These are phyloP conservation scores for Leucosticte australis DNA, from an alignment of 2,113 vertebrate species.

Conservation along the genomic window DNA sequence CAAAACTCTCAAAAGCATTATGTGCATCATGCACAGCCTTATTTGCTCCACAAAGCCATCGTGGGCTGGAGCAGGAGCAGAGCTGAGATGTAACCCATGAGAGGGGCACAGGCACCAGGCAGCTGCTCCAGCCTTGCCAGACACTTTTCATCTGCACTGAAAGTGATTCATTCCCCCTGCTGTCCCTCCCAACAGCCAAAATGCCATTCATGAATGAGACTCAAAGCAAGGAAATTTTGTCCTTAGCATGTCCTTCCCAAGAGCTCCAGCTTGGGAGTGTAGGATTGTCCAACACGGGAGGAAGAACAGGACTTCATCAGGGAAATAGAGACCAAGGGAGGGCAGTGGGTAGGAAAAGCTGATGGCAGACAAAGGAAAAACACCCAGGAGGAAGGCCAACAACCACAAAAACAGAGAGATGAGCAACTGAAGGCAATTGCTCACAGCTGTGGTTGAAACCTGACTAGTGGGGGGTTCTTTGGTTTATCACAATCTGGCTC, in stretches of 20 bases:
- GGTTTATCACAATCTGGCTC: neutral
- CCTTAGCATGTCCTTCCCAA: neutral
- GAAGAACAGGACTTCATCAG: neutral
- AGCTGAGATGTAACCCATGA: neutral
- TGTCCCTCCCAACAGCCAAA: neutral
- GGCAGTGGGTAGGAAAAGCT: neutral
- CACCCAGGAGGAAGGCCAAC: neutral
- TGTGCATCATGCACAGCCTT: fast-evolving
- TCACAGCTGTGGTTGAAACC: neutral
- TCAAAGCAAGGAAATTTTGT: neutral
- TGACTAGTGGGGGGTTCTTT: neutral
- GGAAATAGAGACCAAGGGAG: neutral
- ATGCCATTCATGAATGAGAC: neutral
- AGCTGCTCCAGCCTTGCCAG: neutral
- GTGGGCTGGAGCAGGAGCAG: neutral
- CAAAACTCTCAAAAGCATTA: neutral
- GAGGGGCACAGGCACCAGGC: neutral
- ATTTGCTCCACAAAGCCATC: neutral
- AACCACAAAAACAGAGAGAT: neutral
- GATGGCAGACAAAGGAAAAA: neutral
- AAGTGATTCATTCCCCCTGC: neutral
- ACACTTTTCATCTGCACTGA: neutral
- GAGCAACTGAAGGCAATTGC: neutral
- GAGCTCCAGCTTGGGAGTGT: neutral
- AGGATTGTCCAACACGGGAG: neutral